Conservation (phyloP, 2,797 vertebrate species). For the Distichodus sexfasciatus region DNA sequence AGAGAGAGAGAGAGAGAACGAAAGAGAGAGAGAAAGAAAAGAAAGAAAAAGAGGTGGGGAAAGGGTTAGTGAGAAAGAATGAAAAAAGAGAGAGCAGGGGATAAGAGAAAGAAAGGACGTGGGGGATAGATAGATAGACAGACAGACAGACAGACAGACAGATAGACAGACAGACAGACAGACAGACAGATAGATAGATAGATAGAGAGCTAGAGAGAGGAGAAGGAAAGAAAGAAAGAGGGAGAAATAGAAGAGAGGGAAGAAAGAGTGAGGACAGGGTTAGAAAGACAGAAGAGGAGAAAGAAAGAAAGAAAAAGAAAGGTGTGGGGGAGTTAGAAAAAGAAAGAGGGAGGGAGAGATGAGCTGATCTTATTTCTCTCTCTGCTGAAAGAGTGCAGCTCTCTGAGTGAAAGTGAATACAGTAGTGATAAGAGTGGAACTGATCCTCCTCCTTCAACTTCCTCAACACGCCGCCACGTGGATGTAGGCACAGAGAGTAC, state of each 20-base stretch:
- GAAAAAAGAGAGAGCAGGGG: background rate
- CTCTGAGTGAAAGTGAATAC: conserved; percentile 2
- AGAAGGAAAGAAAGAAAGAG: conserved; percentile 19
- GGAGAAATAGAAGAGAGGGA: conserved; percentile 6
- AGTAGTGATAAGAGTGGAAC: background rate
- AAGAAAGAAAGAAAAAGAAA: conserved; percentile 18
- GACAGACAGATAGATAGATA: conserved; percentile 12
- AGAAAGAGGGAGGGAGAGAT: conserved; percentile 1
- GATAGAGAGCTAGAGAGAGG: conserved; percentile 1
- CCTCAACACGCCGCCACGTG: no score
- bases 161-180: conserved; percentile 14
- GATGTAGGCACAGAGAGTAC: no score
- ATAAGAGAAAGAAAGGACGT: conserved; percentile 16
- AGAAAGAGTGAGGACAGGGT: conserved; percentile 14
- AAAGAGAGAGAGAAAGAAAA: conserved; percentile 1
- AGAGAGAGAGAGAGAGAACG: conserved; percentile 14
- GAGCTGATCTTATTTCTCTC: no score
- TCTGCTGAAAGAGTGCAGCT: background rate
- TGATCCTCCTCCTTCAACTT: background rate
- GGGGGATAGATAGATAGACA: conserved; percentile 11
- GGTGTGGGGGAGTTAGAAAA: conserved; percentile 7
- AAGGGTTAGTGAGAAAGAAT: conserved; percentile 9
- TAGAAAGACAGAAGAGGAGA: no score
- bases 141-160: background rate
- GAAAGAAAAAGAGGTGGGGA: conserved; percentile 18